Evolutionary conservation across 2,888 invertebrate genomes (phyloP).

Genomic region (Philereme transversata): DNA sequence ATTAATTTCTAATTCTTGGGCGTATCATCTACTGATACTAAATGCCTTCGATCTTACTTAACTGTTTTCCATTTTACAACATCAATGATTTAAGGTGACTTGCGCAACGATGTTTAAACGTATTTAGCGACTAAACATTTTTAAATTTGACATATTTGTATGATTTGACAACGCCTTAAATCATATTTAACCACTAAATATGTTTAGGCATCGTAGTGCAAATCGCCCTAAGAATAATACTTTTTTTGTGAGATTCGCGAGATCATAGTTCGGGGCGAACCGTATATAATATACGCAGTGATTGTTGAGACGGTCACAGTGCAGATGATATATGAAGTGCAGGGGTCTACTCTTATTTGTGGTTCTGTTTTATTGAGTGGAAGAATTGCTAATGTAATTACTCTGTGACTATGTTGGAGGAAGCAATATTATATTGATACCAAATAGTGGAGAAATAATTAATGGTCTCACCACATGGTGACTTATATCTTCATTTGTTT

Average conservation of each 20-base stretch:
- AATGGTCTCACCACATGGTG: conserved; percentile 27
- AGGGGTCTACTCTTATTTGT: conserved; percentile 24
- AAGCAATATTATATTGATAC: conserved; percentile 20
- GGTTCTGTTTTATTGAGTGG: conserved; percentile 30
- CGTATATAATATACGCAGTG: background rate
- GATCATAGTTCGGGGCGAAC: no score
- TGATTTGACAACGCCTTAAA: no score
- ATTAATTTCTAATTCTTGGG: conserved; percentile 23
- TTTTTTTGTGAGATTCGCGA: no score
- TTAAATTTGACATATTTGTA: no score
- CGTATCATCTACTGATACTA: no score
- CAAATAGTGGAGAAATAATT: background rate
- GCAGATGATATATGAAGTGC: background rate
- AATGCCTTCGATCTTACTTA: background rate
- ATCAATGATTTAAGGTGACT: no score
- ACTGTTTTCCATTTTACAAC: no score
- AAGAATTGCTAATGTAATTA: conserved; percentile 40
- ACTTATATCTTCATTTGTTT: conserved; percentile 4
- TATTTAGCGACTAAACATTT: no score
- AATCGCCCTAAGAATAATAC: no score
- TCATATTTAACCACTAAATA: no score
- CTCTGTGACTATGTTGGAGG: background rate
- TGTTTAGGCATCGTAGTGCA: no score
- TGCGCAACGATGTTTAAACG: background rate
- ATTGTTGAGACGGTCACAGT: background rate